Evolutionary conservation across 2,797 vertebrate genomes (phyloP).

Genomic region (Limosa lapponica): DNA sequence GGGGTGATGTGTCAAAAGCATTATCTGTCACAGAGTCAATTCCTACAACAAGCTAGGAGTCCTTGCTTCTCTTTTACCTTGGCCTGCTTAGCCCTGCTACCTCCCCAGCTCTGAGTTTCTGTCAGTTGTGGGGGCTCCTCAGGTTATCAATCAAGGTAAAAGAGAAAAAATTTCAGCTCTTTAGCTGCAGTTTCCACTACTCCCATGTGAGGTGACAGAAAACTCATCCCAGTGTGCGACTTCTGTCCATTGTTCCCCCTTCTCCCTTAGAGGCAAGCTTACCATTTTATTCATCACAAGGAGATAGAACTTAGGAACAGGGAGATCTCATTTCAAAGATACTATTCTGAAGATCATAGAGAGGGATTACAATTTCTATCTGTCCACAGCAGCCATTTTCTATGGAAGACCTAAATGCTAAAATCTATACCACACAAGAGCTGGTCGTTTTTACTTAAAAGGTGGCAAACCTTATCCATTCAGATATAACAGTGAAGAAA

Average conservation of each 20-base stretch:
- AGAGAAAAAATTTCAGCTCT: not conserved
- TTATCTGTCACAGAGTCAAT: not conserved
- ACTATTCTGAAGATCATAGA: not conserved
- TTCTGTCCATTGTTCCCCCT: not conserved
- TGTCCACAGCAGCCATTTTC: not conserved
- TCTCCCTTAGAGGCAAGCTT: not conserved
- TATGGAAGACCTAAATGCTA: not conserved
- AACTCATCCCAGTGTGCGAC: not conserved
- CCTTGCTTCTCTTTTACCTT: not conserved
- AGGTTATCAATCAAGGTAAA: not conserved
- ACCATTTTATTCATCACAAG: not conserved
- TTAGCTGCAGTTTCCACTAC: not conserved
- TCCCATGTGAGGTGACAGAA: not conserved
- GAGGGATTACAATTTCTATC: not conserved
- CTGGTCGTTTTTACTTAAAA: not conserved
- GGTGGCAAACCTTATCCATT: not conserved
- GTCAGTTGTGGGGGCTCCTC: not conserved
- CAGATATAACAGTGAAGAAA: not conserved
- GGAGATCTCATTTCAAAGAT: not conserved
- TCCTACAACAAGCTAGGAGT: not conserved
- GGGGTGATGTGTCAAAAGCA: not conserved
- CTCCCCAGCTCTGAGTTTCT: not conserved
- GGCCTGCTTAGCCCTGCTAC: not conserved
- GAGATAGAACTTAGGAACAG: not conserved
- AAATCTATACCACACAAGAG: not conserved